Conservation (phyloP, 2,113 vertebrate species). For the Callithrix jacchus region DNA sequence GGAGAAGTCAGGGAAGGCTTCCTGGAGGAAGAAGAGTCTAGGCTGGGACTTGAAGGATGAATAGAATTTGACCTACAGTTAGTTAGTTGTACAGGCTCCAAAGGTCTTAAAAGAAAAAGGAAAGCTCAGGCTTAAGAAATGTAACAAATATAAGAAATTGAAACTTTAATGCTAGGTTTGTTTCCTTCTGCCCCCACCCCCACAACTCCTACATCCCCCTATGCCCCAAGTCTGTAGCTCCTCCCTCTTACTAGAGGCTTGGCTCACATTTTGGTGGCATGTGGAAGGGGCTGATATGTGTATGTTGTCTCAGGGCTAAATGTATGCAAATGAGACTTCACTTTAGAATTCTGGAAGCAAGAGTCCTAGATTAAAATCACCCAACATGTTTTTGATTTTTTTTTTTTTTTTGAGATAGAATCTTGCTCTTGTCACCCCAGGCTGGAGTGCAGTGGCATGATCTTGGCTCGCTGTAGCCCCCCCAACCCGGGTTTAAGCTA, state of each 20-base stretch:
- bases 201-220: too few species aligned
- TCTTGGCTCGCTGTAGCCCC: too few species aligned
- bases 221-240: background rate
- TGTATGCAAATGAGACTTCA: background rate
- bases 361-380: slow-evolving; percentile 12
- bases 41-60: background rate
- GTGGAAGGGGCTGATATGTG: background rate
- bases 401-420: too few species aligned
- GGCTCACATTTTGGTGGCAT: background rate
- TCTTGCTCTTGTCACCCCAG: too few species aligned
- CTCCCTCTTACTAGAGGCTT: background rate
- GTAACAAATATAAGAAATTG: slow-evolving; percentile 29
- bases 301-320: background rate
- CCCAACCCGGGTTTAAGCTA: too few species aligned
- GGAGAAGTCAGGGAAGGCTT: background rate
- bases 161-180: background rate
- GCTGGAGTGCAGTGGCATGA: too few species aligned
- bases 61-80: background rate
- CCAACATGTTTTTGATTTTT: background rate
- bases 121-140: background rate
- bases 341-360: slow-evolving; percentile 30
- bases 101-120: background rate
- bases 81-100: background rate
- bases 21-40: background rate
- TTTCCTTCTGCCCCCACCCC: too few species aligned